Base-by-base conservation (phyloP, 2,797 vertebrate species). In the Meriones psammophilus region DNA sequence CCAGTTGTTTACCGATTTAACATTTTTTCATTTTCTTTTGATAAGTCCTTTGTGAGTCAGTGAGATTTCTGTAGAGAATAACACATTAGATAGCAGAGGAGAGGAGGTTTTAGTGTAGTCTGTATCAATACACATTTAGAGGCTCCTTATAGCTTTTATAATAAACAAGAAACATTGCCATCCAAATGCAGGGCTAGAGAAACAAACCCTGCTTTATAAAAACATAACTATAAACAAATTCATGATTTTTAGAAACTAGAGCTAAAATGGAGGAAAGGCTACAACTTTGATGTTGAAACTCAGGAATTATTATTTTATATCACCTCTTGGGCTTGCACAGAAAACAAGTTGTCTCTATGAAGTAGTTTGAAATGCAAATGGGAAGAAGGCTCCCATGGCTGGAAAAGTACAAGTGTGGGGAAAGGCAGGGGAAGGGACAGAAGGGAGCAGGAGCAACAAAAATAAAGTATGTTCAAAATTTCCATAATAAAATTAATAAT, bases 11-110 rank as follows among this genome's bases (percentile, higher is more conserved):
- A 42, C 94, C 77, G 78, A 83, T 71, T 68, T 88, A 92, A 42
- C 22, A 18, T 66, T 92, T 89, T 90, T 92, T 76, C 12, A 58
- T 92, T 97, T 91, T 68, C 22, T 68, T 96, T 88, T 91, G 39
- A 24, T 86, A 46, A 17, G 20, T 78, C 50, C n/a, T 96, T 83
- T 94, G 28, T 93, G 83, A 58, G 39, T 88, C 36, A 86, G 13
- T 56, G 58, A 89, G 68, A 92, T 42, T 92, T 96, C 33, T 79
- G 28, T 92, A 88, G 94, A 89, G 68, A 91, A 86, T 80, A 33
- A 5, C 77, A 13, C 14, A n/a, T 78, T 15, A 39, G 62, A 12
- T 80, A 36, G 24, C 39, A 78, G 83, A 94, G 62, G n/a, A 90
- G 28, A 39, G 26, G 20, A 68, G 58, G 33, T 78, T 74, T 96